phyloP scores from a whole-genome alignment of 2,113 vertebrate genomes.

The Corythaeola cristata region DNA sequence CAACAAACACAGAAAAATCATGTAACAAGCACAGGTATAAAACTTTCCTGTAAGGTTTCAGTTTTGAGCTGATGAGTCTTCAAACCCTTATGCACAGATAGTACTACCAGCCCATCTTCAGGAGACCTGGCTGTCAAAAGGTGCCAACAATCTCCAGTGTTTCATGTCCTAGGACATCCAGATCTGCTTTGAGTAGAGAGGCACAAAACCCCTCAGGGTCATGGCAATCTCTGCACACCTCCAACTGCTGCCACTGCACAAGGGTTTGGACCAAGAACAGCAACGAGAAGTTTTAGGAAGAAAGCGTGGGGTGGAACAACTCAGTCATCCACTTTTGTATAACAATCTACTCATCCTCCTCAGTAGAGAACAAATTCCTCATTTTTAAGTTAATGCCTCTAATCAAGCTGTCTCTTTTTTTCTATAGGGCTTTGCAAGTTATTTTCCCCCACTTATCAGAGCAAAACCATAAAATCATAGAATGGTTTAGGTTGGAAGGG shows the following conservation, averaged over 20 bases:
- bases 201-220: background rate
- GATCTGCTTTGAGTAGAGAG: background rate
- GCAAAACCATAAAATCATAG: background rate
- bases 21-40: background rate
- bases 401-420: background rate
- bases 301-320: rapidly evolving
- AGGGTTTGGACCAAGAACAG: background rate
- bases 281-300: background rate
- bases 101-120: background rate
- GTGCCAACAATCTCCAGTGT: background rate
- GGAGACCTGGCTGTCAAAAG: background rate
- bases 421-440: background rate
- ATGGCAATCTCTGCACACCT: background rate
- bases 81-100: background rate
- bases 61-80: background rate
- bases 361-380: background rate
- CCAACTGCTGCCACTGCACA: background rate
- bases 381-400: background rate
- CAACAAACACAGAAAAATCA: background rate
- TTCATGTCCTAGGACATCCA: background rate
- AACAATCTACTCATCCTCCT: background rate
- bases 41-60: background rate
- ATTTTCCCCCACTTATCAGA: background rate
- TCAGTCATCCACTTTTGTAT: background rate
- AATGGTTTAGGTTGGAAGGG: too few species aligned